Conservation (phyloP, 2,113 vertebrate genomes). For the Varanus salvator region DNA sequence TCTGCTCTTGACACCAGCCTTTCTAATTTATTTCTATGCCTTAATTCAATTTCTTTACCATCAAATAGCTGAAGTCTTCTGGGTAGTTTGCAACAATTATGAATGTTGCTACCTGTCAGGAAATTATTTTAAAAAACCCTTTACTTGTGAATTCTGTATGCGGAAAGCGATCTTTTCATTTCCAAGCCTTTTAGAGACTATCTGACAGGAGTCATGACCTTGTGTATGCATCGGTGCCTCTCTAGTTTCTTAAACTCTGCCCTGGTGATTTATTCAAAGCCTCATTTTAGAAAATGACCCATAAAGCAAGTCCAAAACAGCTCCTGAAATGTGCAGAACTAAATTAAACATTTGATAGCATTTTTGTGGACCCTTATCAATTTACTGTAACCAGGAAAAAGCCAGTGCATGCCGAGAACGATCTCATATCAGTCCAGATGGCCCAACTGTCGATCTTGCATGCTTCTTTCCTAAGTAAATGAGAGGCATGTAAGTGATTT, state of each 20-base stretch:
- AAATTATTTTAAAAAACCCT: background rate
- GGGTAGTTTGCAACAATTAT: background rate
- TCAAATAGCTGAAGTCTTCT: no score
- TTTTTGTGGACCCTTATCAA: conserved; percentile 39
- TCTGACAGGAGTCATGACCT: conserved; percentile 17
- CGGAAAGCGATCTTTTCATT: background rate
- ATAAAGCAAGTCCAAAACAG: conserved; percentile 30
- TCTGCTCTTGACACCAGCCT: no score
- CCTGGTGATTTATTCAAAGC: conserved; percentile 45
- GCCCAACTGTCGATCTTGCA: background rate
- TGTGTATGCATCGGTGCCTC: background rate
- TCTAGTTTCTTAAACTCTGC: conserved; percentile 29
- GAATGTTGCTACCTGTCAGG: background rate
- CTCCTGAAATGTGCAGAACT: conserved; percentile 43
- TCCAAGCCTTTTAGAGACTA: conserved; percentile 16
- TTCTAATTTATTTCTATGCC: no score
- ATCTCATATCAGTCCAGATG: conserved; percentile 39
- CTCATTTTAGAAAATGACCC: rapidly evolving
- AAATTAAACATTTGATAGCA: conserved; percentile 51
- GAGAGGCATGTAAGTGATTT: conserved; percentile 43
- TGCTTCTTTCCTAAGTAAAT: conserved; percentile 52
- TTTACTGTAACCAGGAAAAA: conserved; percentile 40
- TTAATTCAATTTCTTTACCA: no score
- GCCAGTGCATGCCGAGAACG: conserved; percentile 28
- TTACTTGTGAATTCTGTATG: background rate